A percentile compares a stretch with the other conserved stretches of the same genome.
Conservation (phyloP, 2,113 vertebrate species). For the Micronycteris hirsuta region DNA sequence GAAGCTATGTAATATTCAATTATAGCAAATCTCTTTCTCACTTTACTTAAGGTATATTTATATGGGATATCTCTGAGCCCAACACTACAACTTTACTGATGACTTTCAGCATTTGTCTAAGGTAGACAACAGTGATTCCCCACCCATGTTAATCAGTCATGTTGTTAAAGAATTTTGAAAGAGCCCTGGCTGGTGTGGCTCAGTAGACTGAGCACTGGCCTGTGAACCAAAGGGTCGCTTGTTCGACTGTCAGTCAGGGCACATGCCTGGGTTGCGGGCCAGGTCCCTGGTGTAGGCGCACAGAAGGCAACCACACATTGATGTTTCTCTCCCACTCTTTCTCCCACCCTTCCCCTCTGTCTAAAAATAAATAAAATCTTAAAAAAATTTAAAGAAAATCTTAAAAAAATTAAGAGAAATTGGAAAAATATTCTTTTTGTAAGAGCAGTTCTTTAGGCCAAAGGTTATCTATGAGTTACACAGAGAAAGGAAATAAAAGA, state of each 20-base stretch:
- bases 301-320: too few species aligned
- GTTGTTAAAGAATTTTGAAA: background rate
- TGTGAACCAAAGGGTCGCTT: too few species aligned
- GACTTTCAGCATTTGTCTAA: background rate
- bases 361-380: too few species aligned
- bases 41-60: background rate
- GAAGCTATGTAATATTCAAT: background rate
- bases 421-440: background rate
- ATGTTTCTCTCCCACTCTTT: too few species aligned
- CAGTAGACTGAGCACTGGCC: too few species aligned
- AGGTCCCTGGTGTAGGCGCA: too few species aligned
- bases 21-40: background rate
- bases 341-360: too few species aligned
- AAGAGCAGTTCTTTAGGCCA: background rate
- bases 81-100: background rate
- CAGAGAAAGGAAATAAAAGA: background rate
- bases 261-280: too few species aligned
- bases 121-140: background rate
- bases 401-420: background rate
- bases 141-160: background rate
- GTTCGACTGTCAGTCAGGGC: too few species aligned
- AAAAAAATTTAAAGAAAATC: too few species aligned
- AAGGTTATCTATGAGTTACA: background rate
- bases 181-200: background rate
- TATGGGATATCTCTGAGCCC: background rate